Base-by-base conservation (phyloP, 2,113 vertebrate genomes). In the Cyprinodon brontotheroides region DNA sequence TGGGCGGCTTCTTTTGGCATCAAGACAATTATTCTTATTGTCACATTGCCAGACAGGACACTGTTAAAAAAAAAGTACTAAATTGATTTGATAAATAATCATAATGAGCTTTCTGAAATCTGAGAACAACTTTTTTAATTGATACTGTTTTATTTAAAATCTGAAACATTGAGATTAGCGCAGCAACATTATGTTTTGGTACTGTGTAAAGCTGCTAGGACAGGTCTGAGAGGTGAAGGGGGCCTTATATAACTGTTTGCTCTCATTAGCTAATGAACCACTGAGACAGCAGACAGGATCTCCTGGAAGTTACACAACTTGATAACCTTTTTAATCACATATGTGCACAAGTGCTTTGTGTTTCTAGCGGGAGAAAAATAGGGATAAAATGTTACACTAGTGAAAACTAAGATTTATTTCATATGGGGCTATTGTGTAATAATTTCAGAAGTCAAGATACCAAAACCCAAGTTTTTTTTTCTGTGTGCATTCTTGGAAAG, bases 201-300 rank as follows among this genome's bases (percentile, higher is more conserved):
- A 66, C 73, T 9, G 4, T 79, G 74, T 60, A 79, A 81, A 61
- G 69, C 75, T 72, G 77, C 67, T 57, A 62, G 75, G 76, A 78
- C 48, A 75, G 70, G 57, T 48, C 41, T 12, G 59, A 47, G 57
- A 68, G 70, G 77, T 79, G 68, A 82, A 74, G 74, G 65, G 36
- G 66, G 70, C 72, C 79, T 86, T 79, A 79, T 68, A 50, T 73
- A 87, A 89, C 68, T 50, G 45, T 65, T 65, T 67, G 70, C 76
- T 79, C 67, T 75, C 29, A 61, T 78, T 78, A 74, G 82, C 77
- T 87, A 87, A 89, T 87, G 75, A 90, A 86, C 74, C 82, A 90
- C 87, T 82, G 80, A 79, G 74, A 77, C 62, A 65, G 65, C 69
- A 74, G 74, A 63, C 72, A 36, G 45, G 57, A 67, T 69, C 70